Conservation (phyloP, 2,113 vertebrate genomes). For the Butorides virescens region DNA sequence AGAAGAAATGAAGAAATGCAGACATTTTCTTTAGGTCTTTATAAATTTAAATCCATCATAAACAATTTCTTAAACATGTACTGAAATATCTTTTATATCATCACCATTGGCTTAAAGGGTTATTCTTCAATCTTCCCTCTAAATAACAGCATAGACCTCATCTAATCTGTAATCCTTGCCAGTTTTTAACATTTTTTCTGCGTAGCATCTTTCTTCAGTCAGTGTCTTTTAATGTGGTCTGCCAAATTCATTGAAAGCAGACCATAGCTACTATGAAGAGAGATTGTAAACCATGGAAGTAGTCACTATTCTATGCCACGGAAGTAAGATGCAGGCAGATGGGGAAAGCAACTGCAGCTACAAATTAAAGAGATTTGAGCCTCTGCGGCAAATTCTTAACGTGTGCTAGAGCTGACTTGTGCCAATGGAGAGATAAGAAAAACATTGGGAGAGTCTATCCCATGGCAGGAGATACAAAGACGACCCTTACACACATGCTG, state of each 20-base stretch:
- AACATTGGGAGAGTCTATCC: neutral
- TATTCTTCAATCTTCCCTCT: neutral
- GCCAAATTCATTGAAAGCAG: neutral
- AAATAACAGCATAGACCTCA: neutral
- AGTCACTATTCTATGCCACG: neutral
- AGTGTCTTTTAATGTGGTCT: neutral
- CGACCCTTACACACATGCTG: neutral
- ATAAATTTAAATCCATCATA: neutral
- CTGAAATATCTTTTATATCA: neutral
- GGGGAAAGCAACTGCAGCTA: neutral
- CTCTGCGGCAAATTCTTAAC: neutral
- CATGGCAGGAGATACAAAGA: neutral
- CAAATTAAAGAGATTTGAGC: neutral
- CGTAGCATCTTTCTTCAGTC: neutral
- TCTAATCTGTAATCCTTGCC: neutral
- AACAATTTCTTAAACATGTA: accelerated
- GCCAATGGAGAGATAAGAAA: neutral
- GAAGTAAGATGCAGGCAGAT: neutral
- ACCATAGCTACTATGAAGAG: neutral
- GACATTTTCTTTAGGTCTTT: neutral
- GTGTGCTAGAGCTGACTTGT: neutral
- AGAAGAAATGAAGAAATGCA: neutral
- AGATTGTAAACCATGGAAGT: neutral
- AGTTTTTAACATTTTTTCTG: neutral
- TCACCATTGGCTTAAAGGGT: neutral